phyloP scores from a whole-genome alignment of 2,797 vertebrate genomes.

The Orestias chungarensis region DNA sequence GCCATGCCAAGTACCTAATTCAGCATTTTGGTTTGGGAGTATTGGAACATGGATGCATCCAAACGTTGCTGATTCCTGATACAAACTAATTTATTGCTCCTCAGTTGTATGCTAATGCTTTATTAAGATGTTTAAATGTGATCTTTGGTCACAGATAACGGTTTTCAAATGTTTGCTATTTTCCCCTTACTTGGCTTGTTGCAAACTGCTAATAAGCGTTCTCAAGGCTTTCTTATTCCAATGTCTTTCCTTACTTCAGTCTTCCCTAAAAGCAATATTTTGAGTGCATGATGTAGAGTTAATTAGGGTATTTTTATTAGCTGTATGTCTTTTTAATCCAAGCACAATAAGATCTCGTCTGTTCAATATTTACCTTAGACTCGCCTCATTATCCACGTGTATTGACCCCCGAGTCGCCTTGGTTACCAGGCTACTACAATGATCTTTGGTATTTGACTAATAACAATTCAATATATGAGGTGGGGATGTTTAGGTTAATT shows the following conservation, averaged over 20 bases:
- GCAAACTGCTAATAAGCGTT: background rate
- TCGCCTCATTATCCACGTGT: constrained; percentile 1
- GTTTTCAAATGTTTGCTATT: background rate
- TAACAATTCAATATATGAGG: constrained; percentile 2
- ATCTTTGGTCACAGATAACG: background rate
- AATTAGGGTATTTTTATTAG: background rate
- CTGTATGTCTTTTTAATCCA: background rate
- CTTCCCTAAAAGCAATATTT: background rate
- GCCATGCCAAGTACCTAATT: background rate
- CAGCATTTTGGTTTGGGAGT: too few species aligned
- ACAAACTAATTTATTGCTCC: background rate
- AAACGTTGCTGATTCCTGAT: too few species aligned
- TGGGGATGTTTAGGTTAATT: background rate
- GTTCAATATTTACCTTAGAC: constrained; percentile 14
- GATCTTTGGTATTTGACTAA: constrained; percentile 9
- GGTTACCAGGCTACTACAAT: constrained; percentile 7
- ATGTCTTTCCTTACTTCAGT: background rate
- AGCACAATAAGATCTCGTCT: constrained; percentile 1
- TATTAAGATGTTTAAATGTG: background rate
- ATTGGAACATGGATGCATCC: too few species aligned
- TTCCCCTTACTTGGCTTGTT: background rate
- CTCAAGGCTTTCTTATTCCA: background rate
- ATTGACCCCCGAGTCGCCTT: background rate
- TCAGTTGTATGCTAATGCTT: background rate
- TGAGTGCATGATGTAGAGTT: background rate